Percentiles rank a stretch among this genome's conserved stretches.
Evolutionary conservation across 2,888 invertebrate genomes (phyloP).

Genomic region (Hyles lineata): DNA sequence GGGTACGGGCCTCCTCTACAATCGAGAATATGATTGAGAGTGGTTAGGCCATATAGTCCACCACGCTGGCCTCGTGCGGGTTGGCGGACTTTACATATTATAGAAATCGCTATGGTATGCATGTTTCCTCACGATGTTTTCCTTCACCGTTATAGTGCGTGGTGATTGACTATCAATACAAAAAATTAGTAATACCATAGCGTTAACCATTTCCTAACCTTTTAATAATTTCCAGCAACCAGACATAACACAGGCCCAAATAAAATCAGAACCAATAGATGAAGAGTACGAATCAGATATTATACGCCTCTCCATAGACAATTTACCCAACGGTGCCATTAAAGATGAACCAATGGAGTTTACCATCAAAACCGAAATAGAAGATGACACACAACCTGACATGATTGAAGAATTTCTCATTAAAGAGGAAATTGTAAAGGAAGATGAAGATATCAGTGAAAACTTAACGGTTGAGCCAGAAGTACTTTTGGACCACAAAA

Average conservation of each 20-base stretch:
- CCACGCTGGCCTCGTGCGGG: too few relatives aligned
- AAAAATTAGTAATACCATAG: not conserved
- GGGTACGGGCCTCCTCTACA: too few relatives aligned
- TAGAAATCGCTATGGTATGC: too few relatives aligned
- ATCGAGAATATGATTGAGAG: too few relatives aligned
- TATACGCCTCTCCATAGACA: conserved; percentile 33
- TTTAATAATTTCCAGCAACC: conserved; percentile 17
- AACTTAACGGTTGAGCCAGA: not conserved
- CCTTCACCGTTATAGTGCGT: too few relatives aligned
- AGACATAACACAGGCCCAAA: conserved; percentile 31
- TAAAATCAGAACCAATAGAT: conserved; percentile 35
- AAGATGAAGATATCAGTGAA: not conserved
- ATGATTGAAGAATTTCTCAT: not conserved
- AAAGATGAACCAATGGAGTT: conserved; percentile 33
- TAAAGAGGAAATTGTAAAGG: not conserved
- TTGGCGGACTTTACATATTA: too few relatives aligned
- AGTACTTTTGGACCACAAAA: fast-evolving
- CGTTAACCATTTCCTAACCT: not conserved
- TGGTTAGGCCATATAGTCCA: too few relatives aligned
- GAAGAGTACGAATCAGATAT: conserved; percentile 40
- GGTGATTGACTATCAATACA: too few relatives aligned
- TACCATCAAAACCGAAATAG: not conserved
- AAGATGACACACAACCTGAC: not conserved
- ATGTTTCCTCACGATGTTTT: too few relatives aligned
- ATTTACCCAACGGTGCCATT: conserved; percentile 14